A percentile compares a stretch with the other conserved stretches of the same genome.
Conservation (phyloP, 2,888 invertebrate genomes). For the Gnatocerus cornutus region DNA sequence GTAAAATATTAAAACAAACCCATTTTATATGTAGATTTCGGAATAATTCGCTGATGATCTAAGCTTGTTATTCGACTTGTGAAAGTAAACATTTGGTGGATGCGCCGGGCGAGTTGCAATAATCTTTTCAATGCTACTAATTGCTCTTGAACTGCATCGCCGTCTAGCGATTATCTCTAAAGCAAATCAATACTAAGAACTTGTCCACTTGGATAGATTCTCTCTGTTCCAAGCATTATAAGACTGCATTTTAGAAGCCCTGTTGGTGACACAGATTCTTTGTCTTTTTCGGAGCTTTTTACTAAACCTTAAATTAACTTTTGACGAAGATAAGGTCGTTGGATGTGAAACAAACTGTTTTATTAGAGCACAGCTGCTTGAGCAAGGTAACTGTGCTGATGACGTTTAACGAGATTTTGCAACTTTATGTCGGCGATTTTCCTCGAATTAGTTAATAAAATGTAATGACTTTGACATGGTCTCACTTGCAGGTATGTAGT, state of each 20-base stretch:
- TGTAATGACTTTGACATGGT: slow-evolving; percentile 2
- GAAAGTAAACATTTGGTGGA: no score
- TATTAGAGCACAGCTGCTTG: slow-evolving; percentile 32
- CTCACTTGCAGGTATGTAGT: neutral
- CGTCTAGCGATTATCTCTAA: no score
- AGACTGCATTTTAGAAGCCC: neutral
- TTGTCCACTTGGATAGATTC: no score
- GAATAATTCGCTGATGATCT: no score
- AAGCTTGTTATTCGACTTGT: no score
- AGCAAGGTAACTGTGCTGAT: slow-evolving; percentile 19
- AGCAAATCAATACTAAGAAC: no score
- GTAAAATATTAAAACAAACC: neutral
- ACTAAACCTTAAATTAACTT: slow-evolving; percentile 18
- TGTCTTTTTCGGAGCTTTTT: slow-evolving; percentile 4
- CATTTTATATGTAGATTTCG: no score
- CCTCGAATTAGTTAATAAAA: slow-evolving; percentile 8
- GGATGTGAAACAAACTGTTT: slow-evolving; percentile 29
- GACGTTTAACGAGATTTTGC: slow-evolving; percentile 7
- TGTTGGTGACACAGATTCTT: slow-evolving; percentile 11
- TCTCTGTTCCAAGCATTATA: neutral
- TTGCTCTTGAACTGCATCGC: no score
- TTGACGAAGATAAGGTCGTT: slow-evolving; percentile 18
- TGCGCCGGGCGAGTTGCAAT: no score
- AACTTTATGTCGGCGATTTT: slow-evolving; percentile 10
- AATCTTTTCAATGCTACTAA: no score